Evolutionary conservation across 2,888 invertebrate species (phyloP).

Genomic region (Athalia circularis): DNA sequence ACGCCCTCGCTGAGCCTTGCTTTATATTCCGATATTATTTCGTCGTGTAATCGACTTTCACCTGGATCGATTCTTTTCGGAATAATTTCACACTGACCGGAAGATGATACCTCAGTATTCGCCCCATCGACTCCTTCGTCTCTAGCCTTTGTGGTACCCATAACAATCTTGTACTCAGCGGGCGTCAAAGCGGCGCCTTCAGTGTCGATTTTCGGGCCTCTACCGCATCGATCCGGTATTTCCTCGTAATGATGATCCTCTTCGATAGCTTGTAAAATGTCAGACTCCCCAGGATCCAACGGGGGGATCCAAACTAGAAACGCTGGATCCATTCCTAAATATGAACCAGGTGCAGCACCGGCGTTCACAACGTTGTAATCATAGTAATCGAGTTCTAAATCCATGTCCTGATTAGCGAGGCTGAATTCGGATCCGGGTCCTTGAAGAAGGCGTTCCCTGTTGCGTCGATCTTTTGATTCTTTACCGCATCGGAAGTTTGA

Average conservation of each 20-base stretch:
- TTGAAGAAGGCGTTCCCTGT: conserved; percentile 81
- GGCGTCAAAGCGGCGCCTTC: conserved; percentile 66
- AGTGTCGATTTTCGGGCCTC: conserved; percentile 54
- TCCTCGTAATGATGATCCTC: conserved; percentile 60
- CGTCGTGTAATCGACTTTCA: conserved; percentile 58
- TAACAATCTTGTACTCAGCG: conserved; percentile 58
- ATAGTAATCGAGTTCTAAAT: conserved; percentile 91
- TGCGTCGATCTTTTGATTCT: conserved; percentile 86
- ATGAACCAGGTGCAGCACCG: conserved; percentile 90
- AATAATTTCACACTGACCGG: conserved; percentile 46
- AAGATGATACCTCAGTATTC: conserved; percentile 33
- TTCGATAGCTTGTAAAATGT: conserved; percentile 57
- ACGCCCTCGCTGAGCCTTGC: conserved; percentile 63
- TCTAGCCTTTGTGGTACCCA: not conserved
- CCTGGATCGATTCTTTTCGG: conserved; percentile 54
- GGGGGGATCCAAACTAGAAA: conserved; percentile 93
- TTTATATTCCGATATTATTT: conserved; percentile 65
- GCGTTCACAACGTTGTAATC: conserved; percentile 91
- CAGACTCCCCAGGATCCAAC: conserved; percentile 80
- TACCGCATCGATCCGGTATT: conserved; percentile 49
- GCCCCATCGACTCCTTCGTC: not conserved
- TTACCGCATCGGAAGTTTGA: conserved; percentile 66
- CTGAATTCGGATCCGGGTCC: conserved; percentile 87
- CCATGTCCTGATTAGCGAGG: conserved; percentile 82
- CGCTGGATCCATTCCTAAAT: conserved; percentile 92